Base-by-base conservation (phyloP, 2,113 vertebrate genomes). In the Alosa alosa region DNA sequence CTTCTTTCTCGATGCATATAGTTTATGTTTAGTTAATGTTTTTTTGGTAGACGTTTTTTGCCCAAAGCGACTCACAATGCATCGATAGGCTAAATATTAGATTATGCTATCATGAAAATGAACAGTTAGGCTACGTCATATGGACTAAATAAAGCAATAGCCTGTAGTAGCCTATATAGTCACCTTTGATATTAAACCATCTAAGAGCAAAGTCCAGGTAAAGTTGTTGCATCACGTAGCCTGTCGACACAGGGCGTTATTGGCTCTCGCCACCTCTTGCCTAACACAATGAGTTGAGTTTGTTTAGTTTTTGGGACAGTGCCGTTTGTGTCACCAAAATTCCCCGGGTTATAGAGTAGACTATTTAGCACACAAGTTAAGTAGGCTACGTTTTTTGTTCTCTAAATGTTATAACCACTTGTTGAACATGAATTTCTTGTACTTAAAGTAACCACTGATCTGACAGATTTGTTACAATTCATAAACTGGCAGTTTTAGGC, bases 131-230 rank as follows among this genome's bases (percentile, higher is more conserved):
- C 31, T 31, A 31, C 31, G 41, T 44, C 41, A 44, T 44, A 44
- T 31, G 31, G 41, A 44, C 41, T 44, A 44, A 44, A 44, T 44
- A 44, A 44, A 44, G 41, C 41, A 3, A 44, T 44, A 44, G 31
- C 31, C 31, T 44, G 4, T 44, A 44, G 41, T 44, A 44, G 41
- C 41, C 41, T 44, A 13, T 18, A 18, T 22, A 60, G 72, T 78
- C 25, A 78, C 72, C 31, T 78, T 78, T 78, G 25, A 72, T 36
- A 78, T 78, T 78, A 78, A 78, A 78, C 64, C 1, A 72, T 31
- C 4, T 0, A 78, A 78, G 72, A 78, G 13, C 72, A 78, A 78
- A 78, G 72, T 78, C 72, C 72, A 78, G n/a, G 9, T 36, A 78
- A 78, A 39, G 36, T 78, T 78, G 72, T 78, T 78, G 72, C 72